phyloP scores from a whole-genome alignment of 2,797 vertebrate genomes.

The Typhlichthys subterraneus region DNA sequence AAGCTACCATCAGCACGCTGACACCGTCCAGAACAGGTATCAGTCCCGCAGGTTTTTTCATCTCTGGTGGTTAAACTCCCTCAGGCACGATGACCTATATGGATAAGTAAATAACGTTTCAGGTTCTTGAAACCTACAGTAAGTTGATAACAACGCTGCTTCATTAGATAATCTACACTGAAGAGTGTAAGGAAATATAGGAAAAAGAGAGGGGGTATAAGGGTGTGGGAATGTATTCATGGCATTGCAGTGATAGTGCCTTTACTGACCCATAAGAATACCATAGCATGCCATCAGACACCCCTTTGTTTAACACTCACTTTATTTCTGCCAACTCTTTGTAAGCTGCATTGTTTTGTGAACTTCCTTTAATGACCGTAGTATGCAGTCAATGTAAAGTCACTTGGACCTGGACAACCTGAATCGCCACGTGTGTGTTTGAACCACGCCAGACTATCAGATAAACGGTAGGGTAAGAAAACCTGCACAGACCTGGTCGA shows the following conservation, averaged over 20 bases:
- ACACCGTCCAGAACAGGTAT: conserved; percentile 5
- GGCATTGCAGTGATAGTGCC: neutral
- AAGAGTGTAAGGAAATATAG: neutral
- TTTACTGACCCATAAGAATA: neutral
- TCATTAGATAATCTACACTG: neutral
- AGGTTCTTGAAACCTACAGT: too few species aligned
- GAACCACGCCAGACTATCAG: conserved; percentile 19
- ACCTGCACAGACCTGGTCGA: neutral
- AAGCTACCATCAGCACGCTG: conserved; percentile 7
- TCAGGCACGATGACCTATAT: neutral
- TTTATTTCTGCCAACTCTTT: too few species aligned
- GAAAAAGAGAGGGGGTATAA: neutral
- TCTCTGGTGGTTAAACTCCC: conserved; percentile 6
- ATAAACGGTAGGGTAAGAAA: conserved; percentile 32
- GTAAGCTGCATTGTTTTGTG: too few species aligned
- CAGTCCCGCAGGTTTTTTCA: conserved; percentile 16
- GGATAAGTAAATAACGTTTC: too few species aligned
- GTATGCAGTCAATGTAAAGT: too few species aligned
- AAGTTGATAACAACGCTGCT: neutral
- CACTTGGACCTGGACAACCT: conserved; percentile 2
- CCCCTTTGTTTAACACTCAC: too few species aligned
- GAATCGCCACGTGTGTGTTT: neutral
- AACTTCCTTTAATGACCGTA: too few species aligned
- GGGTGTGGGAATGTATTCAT: neutral
- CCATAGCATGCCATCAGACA: neutral